Conservation (phyloP, 2,113 vertebrate species). For the Butorides virescens region DNA sequence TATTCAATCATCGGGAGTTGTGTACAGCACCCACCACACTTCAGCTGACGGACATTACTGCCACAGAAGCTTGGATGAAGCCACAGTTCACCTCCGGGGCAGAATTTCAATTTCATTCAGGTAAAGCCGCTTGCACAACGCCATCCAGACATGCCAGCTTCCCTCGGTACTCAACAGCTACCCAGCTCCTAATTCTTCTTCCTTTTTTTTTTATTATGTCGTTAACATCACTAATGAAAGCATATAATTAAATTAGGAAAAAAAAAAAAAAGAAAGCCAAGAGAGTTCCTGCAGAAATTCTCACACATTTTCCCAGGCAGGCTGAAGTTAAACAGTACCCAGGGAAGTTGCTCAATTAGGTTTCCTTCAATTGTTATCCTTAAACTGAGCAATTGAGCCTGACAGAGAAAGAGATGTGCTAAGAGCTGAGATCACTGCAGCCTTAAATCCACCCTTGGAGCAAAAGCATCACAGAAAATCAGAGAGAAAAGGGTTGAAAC, state of each 20-base stretch:
- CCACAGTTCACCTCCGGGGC: background rate
- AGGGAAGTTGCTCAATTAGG: background rate
- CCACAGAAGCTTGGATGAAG: rapidly evolving
- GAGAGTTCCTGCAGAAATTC: background rate
- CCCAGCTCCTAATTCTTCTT: background rate
- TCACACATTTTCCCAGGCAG: background rate
- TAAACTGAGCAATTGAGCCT: background rate
- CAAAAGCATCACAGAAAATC: background rate
- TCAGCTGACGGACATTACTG: background rate
- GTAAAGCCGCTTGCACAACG: background rate
- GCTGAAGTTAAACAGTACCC: background rate
- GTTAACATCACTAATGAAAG: background rate
- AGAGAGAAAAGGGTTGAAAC: background rate
- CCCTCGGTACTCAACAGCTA: background rate
- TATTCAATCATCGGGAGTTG: rapidly evolving
- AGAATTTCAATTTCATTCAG: background rate
- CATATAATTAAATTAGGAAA: background rate
- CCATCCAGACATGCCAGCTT: rapidly evolving
- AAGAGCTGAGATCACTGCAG: background rate
- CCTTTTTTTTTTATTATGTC: no score
- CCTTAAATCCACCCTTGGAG: background rate
- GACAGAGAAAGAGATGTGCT: background rate
- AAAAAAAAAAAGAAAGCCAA: background rate
- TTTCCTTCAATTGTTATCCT: background rate
- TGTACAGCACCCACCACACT: rapidly evolving